Conservation (phyloP, 2,113 vertebrate species). For the Proteles cristata region DNA sequence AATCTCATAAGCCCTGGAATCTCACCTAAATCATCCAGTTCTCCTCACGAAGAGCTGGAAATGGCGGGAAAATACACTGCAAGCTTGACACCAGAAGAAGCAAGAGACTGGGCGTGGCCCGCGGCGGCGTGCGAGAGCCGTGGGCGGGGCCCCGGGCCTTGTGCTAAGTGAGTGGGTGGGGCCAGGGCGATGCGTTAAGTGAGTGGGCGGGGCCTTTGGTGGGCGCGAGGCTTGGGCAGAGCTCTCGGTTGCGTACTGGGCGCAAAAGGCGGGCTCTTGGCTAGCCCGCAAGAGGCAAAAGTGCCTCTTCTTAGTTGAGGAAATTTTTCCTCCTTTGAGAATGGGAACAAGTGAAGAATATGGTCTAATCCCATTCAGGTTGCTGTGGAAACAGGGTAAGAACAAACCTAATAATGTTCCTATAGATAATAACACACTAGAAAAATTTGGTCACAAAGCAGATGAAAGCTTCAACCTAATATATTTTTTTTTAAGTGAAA, state of each 20-base stretch:
- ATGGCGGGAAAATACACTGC: slow-evolving; percentile 57
- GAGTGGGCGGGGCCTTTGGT: neutral
- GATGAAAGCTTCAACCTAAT: neutral
- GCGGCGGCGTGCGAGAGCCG: accelerated
- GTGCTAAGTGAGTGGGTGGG: neutral
- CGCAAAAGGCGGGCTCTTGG: neutral
- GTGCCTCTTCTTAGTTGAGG: accelerated
- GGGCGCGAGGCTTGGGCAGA: neutral
- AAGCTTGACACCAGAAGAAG: accelerated
- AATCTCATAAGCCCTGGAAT: neutral
- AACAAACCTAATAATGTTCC: neutral
- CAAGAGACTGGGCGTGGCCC: neutral
- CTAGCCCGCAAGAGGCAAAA: accelerated
- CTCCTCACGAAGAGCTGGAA: slow-evolving; percentile 41
- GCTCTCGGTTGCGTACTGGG: neutral
- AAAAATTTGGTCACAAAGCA: neutral
- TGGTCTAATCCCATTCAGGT: neutral
- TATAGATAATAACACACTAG: neutral
- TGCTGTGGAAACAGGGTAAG: neutral
- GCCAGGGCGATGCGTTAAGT: accelerated
- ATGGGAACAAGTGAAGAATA: neutral
- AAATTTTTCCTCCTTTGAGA: neutral
- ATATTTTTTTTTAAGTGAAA: neutral
- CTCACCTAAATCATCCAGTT: neutral
- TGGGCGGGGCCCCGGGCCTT: accelerated